Evolutionary conservation across 2,888 invertebrate species (phyloP).

Genomic region (Lepidocyrtinus sp.): DNA sequence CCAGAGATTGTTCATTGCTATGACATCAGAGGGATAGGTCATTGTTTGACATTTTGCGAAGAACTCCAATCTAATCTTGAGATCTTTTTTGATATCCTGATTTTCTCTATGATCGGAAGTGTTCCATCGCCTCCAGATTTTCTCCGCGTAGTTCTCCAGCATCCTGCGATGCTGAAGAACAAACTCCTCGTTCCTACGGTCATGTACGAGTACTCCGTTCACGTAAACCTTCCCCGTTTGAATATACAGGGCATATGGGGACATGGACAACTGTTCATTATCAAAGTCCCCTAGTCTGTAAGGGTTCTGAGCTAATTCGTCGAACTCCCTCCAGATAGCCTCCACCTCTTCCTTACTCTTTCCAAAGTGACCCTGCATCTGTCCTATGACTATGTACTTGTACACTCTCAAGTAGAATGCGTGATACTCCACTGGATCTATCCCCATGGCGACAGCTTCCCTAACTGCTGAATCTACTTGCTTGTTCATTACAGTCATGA

Average conservation of each 20-base stretch:
- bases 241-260: neutral
- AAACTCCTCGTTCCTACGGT: neutral
- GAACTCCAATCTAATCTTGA: neutral
- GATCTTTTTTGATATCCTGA: neutral
- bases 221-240: neutral
- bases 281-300: neutral
- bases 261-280: neutral
- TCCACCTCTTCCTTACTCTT: neutral
- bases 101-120: too few species aligned
- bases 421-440: constrained; percentile 36
- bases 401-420: constrained; percentile 31
- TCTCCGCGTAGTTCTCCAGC: neutral
- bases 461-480: too few species aligned
- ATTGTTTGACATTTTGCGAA: neutral
- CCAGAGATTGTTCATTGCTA: constrained; percentile 19
- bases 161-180: neutral
- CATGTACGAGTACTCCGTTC: neutral
- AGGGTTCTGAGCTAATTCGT: neutral
- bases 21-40: constrained; percentile 11
- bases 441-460: too few species aligned
- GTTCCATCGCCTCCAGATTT: neutral
- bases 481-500: too few species aligned
- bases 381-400: constrained; percentile 13
- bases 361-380: neutral
- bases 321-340: constrained; percentile 9